phyloP scores from a whole-genome alignment of 2,888 invertebrate species.

The Amphipyra berbera region DNA sequence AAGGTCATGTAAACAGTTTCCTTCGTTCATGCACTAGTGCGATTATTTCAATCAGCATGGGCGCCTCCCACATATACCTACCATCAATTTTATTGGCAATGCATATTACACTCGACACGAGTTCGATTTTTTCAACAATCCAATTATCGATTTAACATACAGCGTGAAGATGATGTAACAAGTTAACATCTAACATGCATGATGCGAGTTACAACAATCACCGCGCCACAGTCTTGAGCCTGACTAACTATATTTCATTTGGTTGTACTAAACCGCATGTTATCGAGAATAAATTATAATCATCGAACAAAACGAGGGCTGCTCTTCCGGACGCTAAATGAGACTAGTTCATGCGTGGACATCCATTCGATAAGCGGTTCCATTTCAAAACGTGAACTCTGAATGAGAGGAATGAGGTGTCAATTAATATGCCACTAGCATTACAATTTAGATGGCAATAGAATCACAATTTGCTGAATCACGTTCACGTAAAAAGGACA shows the following conservation, averaged over 20 bases:
- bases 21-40: not conserved
- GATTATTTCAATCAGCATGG: not conserved
- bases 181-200: not conserved
- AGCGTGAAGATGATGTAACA: conserved; percentile 14
- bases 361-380: conserved; percentile 29
- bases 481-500: no score
- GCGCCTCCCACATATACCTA: no score
- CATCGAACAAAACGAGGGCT: conserved; percentile 35
- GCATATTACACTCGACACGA: not conserved
- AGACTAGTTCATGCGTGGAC: conserved; percentile 14
- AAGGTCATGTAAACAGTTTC: not conserved
- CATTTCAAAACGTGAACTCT: not conserved
- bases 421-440: not conserved
- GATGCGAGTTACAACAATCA: not conserved
- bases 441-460: no score
- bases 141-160: conserved; percentile 11
- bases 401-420: not conserved
- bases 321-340: conserved; percentile 41
- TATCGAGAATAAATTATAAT: conserved; percentile 25
- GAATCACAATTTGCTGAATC: no score
- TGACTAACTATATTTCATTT: not conserved
- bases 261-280: conserved; percentile 9
- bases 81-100: conserved; percentile 1
- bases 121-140: not conserved
- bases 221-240: not conserved